phyloP scores from a whole-genome alignment of 2,888 invertebrate species.

The Cyclophora punctaria region DNA sequence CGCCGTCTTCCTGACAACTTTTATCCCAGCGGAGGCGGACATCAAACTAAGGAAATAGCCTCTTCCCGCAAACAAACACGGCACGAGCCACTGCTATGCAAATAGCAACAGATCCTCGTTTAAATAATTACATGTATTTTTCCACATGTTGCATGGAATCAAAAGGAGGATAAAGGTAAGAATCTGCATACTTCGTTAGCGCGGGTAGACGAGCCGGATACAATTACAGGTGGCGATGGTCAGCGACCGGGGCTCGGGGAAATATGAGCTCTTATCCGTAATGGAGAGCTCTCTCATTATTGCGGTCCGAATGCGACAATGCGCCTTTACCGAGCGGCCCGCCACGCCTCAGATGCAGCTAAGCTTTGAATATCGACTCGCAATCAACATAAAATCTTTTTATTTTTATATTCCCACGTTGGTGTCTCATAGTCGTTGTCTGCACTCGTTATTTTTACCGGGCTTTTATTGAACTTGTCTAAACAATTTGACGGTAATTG shows the following conservation, averaged over 20 bases:
- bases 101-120: too few species aligned
- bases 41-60: slow-evolving; percentile 34
- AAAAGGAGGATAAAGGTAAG: slow-evolving; percentile 16
- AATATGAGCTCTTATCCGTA: slow-evolving; percentile 56
- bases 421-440: background rate
- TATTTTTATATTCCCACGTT: slow-evolving; percentile 6
- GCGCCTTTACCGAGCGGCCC: slow-evolving; percentile 26
- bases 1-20: slow-evolving; percentile 42
- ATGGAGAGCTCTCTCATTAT: slow-evolving; percentile 61
- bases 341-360: slow-evolving; percentile 13
- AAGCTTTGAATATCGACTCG: slow-evolving; percentile 35
- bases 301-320: slow-evolving; percentile 41
- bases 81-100: too few species aligned
- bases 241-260: slow-evolving; percentile 39
- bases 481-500: slow-evolving; percentile 1
- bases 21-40: slow-evolving; percentile 37
- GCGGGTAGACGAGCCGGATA: slow-evolving; percentile 47
- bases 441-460: background rate
- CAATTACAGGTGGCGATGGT: slow-evolving; percentile 66
- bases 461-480: background rate
- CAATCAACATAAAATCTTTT: slow-evolving; percentile 28
- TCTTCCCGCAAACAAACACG: slow-evolving; percentile 16
- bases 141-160: slow-evolving; percentile 10
- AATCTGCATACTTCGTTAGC: slow-evolving; percentile 34
- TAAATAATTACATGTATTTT: too few species aligned